Evolutionary conservation across 2,888 invertebrate genomes (phyloP).

Genomic region (Acheta domesticus): DNA sequence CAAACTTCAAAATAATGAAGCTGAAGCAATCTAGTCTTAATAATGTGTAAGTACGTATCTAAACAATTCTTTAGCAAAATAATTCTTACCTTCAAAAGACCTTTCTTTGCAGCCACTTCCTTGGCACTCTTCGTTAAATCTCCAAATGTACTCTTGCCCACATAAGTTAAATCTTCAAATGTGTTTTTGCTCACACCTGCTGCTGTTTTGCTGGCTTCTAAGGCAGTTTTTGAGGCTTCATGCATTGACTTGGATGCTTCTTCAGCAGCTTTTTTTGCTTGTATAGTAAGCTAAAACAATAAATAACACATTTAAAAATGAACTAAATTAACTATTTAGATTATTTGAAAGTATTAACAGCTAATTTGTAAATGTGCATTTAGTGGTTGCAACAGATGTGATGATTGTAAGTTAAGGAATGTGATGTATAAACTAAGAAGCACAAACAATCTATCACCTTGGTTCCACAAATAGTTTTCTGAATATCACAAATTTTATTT

Average conservation of each 20-base stretch:
- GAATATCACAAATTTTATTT: too few species aligned
- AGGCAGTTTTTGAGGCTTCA: conserved; percentile 78
- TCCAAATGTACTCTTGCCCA: conserved; percentile 84
- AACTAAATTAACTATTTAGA: neutral
- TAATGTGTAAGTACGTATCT: too few species aligned
- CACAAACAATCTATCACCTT: too few species aligned
- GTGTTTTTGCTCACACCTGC: conserved; percentile 86
- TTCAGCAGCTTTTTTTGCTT: conserved; percentile 84
- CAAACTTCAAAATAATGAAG: too few species aligned
- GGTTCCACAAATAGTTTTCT: too few species aligned
- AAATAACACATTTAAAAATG: neutral
- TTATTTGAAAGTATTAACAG: neutral
- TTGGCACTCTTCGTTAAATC: conserved; percentile 89
- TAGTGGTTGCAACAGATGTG: neutral
- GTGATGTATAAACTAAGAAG: too few species aligned
- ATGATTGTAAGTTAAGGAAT: too few species aligned
- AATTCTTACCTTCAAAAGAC: conserved; percentile 66
- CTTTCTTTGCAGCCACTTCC: conserved; percentile 81
- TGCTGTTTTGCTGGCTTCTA: conserved; percentile 84
- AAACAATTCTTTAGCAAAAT: too few species aligned
- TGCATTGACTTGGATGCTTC: conserved; percentile 76
- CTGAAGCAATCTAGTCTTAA: too few species aligned
- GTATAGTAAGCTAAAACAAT: conserved; percentile 66
- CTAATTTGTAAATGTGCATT: neutral
- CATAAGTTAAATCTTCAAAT: conserved; percentile 81